Evolutionary conservation across 2,113 vertebrate genomes (phyloP).

Genomic region (Sinocyclocheilus anshuiensis): DNA sequence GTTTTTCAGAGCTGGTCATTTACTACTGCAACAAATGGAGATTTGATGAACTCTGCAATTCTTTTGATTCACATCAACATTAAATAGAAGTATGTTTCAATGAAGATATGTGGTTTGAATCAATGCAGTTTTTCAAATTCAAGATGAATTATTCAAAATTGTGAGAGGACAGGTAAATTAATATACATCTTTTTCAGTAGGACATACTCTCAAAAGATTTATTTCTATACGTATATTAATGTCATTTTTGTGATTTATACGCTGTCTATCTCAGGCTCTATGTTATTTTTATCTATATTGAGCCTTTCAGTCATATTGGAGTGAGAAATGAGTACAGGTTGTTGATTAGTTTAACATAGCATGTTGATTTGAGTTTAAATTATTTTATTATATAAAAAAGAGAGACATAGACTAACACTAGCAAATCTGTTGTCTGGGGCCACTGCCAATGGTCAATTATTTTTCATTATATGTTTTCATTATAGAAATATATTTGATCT

Average conservation of each 20-base stretch:
- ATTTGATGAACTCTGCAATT: conserved; percentile 37
- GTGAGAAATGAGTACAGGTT: not conserved
- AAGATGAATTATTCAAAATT: conserved; percentile 38
- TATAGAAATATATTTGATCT: not conserved
- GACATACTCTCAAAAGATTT: not conserved
- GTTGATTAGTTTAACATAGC: not conserved
- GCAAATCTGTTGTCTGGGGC: not conserved
- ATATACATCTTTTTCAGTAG: conserved; percentile 31
- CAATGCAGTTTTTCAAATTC: conserved; percentile 32
- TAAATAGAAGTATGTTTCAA: conserved; percentile 36
- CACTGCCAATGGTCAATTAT: not conserved
- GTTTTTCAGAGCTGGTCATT: conserved; percentile 42
- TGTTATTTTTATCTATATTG: not conserved
- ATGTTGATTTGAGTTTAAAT: too few relatives aligned
- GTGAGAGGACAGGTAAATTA: conserved; percentile 15
- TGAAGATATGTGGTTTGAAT: conserved; percentile 40
- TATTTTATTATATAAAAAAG: too few relatives aligned
- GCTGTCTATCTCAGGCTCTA: not conserved
- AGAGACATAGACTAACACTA: too few relatives aligned
- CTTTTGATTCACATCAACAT: conserved; percentile 26
- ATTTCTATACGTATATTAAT: not conserved
- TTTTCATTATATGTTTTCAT: not conserved
- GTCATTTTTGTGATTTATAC: conserved; percentile 18
- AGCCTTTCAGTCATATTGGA: not conserved
- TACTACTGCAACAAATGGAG: conserved; percentile 44